Conservation (phyloP, 1,140 invertebrate genomes). For the Penaeus vannamei region DNA sequence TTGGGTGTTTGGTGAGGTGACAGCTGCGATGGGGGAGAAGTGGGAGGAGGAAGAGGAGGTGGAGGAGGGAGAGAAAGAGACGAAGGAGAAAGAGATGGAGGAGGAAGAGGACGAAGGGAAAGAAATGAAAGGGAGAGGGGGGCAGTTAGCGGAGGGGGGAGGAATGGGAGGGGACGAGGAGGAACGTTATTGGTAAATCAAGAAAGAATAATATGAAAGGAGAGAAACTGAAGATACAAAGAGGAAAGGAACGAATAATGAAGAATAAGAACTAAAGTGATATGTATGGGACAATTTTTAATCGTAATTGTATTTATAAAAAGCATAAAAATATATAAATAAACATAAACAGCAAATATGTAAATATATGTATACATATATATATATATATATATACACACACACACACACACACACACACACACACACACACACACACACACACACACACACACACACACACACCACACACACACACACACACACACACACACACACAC, state of each 20-base stretch:
- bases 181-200: neutral
- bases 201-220: neutral
- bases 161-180: neutral
- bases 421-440: too few species aligned
- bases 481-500: too few species aligned
- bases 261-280: neutral
- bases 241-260: neutral
- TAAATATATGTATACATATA: too few species aligned
- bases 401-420: too few species aligned
- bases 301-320: too few species aligned
- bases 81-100: neutral
- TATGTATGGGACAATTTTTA: too few species aligned
- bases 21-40: slow-evolving; percentile 37
- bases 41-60: neutral
- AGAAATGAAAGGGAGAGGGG: neutral
- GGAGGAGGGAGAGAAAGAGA: neutral
- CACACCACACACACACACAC: too few species aligned
- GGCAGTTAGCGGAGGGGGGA: neutral
- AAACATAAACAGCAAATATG: too few species aligned
- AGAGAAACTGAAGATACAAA: neutral
- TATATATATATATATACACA: too few species aligned
- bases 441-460: too few species aligned
- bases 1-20: slow-evolving; percentile 60
- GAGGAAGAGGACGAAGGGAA: neutral
- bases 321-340: too few species aligned